Percentiles rank a stretch among this genome's conserved stretches.
Conservation (phyloP, 1,140 invertebrate species). For the Drosophila lowei region DNA sequence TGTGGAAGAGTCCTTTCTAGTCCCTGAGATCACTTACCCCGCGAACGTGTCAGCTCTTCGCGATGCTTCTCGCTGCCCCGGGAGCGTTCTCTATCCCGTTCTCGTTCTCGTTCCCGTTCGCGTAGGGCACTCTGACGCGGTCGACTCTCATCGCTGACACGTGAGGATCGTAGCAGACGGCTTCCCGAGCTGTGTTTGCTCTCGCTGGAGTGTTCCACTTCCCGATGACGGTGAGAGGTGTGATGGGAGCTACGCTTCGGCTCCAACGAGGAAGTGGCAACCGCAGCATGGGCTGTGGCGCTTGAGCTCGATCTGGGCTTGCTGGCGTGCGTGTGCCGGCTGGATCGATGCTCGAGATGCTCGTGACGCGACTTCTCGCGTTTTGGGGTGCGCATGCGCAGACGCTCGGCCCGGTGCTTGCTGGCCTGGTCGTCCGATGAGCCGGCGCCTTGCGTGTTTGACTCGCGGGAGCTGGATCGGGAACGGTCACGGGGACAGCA, state of each 20-base stretch:
- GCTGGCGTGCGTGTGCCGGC: conserved; percentile 41
- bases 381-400: conserved; percentile 65
- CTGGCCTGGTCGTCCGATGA: conserved; percentile 69
- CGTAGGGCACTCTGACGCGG: conserved; percentile 52
- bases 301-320: conserved; percentile 23
- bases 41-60: conserved; percentile 65
- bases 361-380: conserved; percentile 63
- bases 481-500: conserved; percentile 77
- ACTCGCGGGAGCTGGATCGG: conserved; percentile 76
- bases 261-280: conserved; percentile 25
- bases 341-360: conserved; percentile 20
- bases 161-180: conserved; percentile 63
- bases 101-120: conserved; percentile 47
- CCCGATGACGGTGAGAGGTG: conserved; percentile 40
- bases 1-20: background rate
- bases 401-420: conserved; percentile 61
- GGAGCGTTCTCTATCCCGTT: conserved; percentile 51
- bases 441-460: conserved; percentile 65
- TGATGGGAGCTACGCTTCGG: conserved; percentile 50
- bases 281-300: conserved; percentile 9
- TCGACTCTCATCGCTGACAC: conserved; percentile 54
- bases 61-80: conserved; percentile 59
- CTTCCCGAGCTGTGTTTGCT: conserved; percentile 43
- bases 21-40: conserved; percentile 52
- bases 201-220: conserved; percentile 42